Evolutionary conservation across 2,113 vertebrate genomes (phyloP), one percentile per base, ranked within the genome.

Genomic region (Uropsilus gracilis): DNA sequence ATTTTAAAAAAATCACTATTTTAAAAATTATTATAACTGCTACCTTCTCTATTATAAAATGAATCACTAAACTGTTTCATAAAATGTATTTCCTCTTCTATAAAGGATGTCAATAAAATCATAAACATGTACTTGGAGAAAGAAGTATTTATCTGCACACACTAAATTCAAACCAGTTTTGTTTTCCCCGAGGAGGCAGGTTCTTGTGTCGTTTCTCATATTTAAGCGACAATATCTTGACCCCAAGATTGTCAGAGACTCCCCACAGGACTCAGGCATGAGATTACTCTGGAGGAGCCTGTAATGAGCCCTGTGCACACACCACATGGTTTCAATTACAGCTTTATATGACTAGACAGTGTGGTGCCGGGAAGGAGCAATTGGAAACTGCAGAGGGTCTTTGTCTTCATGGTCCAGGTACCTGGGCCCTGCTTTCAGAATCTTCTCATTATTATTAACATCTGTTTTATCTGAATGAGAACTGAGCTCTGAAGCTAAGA

Each of bases 281-380:
- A 97, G 97, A 87, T 37, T 66, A 30, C 93, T 97, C 93, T 89
- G 82, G 91, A 94, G 96, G 95, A 95, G 84, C 6, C 94, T 84
- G 95, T 98, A 97, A 98, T 97, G 97, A 98, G 85, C 89, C 95
- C 96, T 42, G 91, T 97, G 89, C 94, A 96, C 94, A 97, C 80
- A 86, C 97, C 92, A 88, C 96, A 73, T 96, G 98, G 97, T 98
- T 98, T 98, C 98, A 97, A 95, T 98, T 98, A 97, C 96, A 97
- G 97, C 97, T 98, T 97, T 96, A 92, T 98, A 83, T 64, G 97
- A 97, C 97, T 32, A 97, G 97, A 98, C 97, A 97, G 96, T 95
- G 44, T 96, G 97, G 98, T 98, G 97, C 97, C 97, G 96, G 97
- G 82, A 94, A 97, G 93, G 94, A 98, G 95, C 42, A 42, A 97